A percentile compares a stretch with the other conserved stretches of the same genome.
Evolutionary conservation across 2,113 vertebrate species (phyloP).

Genomic region (Cairina moschata): DNA sequence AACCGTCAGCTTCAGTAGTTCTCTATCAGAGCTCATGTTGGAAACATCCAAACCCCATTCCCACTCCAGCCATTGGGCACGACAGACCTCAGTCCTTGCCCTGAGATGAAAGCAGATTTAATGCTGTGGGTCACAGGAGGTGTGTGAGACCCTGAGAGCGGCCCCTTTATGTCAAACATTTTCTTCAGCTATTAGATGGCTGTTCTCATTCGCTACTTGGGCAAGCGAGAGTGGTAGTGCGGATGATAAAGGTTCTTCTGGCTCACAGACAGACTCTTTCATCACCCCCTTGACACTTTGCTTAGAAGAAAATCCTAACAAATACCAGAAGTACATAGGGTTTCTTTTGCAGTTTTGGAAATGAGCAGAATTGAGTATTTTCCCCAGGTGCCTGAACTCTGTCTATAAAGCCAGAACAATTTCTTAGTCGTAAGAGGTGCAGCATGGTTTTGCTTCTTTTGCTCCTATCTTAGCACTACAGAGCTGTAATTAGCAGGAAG

Average conservation of each 20-base stretch:
- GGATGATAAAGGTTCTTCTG: background rate
- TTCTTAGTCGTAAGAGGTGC: background rate
- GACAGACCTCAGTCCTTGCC: background rate
- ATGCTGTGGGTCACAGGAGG: background rate
- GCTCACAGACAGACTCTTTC: background rate
- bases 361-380: background rate
- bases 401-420: background rate
- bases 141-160: background rate
- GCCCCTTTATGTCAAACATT: background rate
- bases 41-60: background rate
- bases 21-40: background rate
- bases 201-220: background rate
- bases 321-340: background rate
- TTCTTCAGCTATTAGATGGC: background rate
- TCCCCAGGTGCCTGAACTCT: background rate
- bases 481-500: background rate
- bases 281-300: background rate
- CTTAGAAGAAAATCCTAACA: background rate
- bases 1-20: background rate
- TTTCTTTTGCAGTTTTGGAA: background rate
- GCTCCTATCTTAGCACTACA: background rate
- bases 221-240: background rate
- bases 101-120: background rate
- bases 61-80: background rate
- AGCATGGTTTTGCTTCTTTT: background rate